phyloP scores from a whole-genome alignment of 2,113 vertebrate species.

The Corythornis cristatus region DNA sequence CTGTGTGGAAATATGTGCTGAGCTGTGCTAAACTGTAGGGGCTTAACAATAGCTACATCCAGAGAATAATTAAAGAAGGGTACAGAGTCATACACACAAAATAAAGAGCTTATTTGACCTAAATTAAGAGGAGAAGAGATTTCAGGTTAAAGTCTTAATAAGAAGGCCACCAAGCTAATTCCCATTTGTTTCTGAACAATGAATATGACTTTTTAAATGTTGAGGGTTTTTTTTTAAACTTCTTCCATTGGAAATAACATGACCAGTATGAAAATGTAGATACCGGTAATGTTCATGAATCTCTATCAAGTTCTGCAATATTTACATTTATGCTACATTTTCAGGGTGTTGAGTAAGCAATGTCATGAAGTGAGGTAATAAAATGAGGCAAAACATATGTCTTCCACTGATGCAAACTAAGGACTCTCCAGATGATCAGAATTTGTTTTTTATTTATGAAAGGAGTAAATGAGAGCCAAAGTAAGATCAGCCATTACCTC shows the following conservation, averaged over 20 bases:
- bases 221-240: not conserved
- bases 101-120: not conserved
- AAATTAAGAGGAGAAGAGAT: not conserved
- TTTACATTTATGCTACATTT: not conserved
- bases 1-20: slow-evolving; percentile 18
- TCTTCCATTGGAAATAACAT: not conserved
- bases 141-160: slow-evolving; percentile 10
- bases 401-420: not conserved
- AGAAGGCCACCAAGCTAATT: not conserved
- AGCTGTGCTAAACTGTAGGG: slow-evolving; percentile 6
- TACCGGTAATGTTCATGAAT: not conserved
- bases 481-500: not conserved
- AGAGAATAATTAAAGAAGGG: slow-evolving; percentile 36
- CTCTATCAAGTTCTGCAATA: not conserved
- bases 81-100: not conserved
- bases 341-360: not conserved
- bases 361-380: not conserved
- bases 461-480: not conserved
- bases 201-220: not conserved
- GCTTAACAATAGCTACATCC: slow-evolving; percentile 11
- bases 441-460: not conserved
- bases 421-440: not conserved
- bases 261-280: not conserved
- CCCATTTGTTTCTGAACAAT: not conserved
- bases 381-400: not conserved